These are phyloP conservation scores for Mustela nigripes DNA, from an alignment of 2,113 vertebrate species.

Conservation along the genomic window DNA sequence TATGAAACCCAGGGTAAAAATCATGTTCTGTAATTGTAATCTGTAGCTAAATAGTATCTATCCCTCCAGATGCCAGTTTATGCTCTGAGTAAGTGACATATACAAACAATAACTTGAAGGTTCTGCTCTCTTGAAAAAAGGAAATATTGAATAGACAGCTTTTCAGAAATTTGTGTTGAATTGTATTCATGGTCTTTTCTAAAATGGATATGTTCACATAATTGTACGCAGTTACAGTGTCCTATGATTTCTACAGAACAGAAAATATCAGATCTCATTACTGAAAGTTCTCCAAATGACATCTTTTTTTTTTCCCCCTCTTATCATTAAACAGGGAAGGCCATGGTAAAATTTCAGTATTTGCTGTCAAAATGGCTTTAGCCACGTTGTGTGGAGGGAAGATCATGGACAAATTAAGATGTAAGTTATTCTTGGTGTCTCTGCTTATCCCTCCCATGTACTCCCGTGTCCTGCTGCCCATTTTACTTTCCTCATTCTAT, in stretches of 20 bases:
- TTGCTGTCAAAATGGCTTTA: constrained; percentile 97
- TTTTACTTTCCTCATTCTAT: background rate
- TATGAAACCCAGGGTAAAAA: constrained; percentile 13
- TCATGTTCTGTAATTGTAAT: background rate
- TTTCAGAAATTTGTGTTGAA: background rate
- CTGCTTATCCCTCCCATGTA: background rate
- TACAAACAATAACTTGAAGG: constrained; percentile 30
- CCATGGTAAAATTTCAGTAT: constrained; percentile 96
- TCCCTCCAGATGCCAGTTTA: background rate
- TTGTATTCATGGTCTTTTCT: constrained; percentile 61
- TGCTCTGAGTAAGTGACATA: constrained; percentile 42
- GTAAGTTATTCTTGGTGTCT: constrained; percentile 88
- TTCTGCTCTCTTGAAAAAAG: background rate
- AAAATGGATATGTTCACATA: constrained; percentile 45
- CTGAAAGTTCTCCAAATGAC: constrained; percentile 58
- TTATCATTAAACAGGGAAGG: constrained; percentile 93
- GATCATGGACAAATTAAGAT: constrained; percentile 99
- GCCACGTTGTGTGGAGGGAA: constrained; percentile 98
- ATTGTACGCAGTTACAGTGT: background rate
- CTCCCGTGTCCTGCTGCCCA: background rate
- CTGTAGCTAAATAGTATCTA: background rate
- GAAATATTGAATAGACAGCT: background rate
- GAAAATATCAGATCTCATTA: constrained; percentile 63
- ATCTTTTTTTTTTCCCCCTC: constrained; percentile 57
- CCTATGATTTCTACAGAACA: constrained; percentile 36